Conservation (phyloP, 1,140 invertebrate species). For the roundworm (Caenorhabditis elegans) region DNA sequence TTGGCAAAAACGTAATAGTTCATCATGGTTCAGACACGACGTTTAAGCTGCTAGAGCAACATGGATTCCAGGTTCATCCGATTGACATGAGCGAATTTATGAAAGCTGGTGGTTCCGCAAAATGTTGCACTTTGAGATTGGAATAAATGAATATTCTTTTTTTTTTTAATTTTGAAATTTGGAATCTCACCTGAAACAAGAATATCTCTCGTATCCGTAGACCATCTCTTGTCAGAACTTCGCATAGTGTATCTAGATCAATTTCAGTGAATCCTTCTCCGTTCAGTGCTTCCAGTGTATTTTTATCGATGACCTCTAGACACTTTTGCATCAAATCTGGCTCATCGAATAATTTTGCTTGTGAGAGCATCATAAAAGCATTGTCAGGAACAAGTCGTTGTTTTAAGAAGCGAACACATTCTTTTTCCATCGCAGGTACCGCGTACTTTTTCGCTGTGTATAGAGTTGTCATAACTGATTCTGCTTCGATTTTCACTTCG, state of each 20-base stretch:
- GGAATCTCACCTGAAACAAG: constrained; percentile 71
- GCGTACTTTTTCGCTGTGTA: constrained; percentile 87
- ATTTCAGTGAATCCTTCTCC: constrained; percentile 83
- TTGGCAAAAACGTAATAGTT: constrained; percentile 62
- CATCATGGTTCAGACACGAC: constrained; percentile 43
- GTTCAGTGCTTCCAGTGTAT: constrained; percentile 78
- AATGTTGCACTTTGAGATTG: constrained; percentile 61
- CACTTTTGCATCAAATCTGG: constrained; percentile 78
- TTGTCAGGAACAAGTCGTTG: constrained; percentile 79
- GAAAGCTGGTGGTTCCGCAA: constrained; percentile 61
- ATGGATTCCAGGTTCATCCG: constrained; percentile 41
- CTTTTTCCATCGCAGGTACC: constrained; percentile 79
- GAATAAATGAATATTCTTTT: not conserved
- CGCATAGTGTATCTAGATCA: constrained; percentile 79
- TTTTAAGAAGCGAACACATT: constrained; percentile 82
- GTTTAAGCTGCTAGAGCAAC: constrained; percentile 22
- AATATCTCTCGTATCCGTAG: constrained; percentile 79
- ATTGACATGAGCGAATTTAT: constrained; percentile 65
- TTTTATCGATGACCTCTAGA: constrained; percentile 82
- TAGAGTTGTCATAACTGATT: constrained; percentile 83
- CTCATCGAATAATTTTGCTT: constrained; percentile 76
- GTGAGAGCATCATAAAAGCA: constrained; percentile 80
- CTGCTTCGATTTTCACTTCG: constrained; percentile 81
- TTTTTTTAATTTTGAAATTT: not conserved
- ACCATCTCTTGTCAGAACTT: constrained; percentile 80